Conservation (phyloP, 2,888 invertebrate species). For the Thecocarcelia acutangulata region DNA sequence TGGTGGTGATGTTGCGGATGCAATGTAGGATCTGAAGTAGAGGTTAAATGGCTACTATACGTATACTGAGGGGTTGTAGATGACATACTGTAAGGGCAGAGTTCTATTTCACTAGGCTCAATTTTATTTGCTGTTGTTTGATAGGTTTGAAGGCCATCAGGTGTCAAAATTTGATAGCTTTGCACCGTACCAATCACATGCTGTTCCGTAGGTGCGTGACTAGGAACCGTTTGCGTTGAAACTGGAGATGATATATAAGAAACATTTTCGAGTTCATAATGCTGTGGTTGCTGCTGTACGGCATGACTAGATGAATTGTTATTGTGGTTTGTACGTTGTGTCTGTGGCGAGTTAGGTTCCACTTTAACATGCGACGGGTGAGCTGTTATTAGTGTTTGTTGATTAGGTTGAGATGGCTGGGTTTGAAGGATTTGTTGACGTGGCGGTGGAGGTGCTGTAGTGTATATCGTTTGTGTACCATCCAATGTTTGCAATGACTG, state of each 20-base stretch:
- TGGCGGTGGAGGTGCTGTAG: slow-evolving; percentile 72
- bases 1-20: slow-evolving; percentile 75
- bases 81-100: slow-evolving; percentile 77
- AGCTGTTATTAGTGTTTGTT: slow-evolving; percentile 68
- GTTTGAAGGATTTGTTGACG: slow-evolving; percentile 73
- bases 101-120: slow-evolving; percentile 74
- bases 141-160: slow-evolving; percentile 79
- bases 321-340: slow-evolving; percentile 67
- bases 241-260: slow-evolving; percentile 77
- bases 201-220: slow-evolving; percentile 73
- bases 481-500: slow-evolving; percentile 76
- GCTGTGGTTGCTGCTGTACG: slow-evolving; percentile 72
- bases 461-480: slow-evolving; percentile 77
- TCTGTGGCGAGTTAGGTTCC: slow-evolving; percentile 50
- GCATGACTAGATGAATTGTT: slow-evolving; percentile 57
- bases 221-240: slow-evolving; percentile 74
- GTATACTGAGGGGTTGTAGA: slow-evolving; percentile 76
- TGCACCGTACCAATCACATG: slow-evolving; percentile 80
- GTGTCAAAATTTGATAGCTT: slow-evolving; percentile 80
- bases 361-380: slow-evolving; percentile 67
- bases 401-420: slow-evolving; percentile 68
- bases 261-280: slow-evolving; percentile 79
- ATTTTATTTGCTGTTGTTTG: slow-evolving; percentile 74
- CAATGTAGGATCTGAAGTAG: slow-evolving; percentile 55
- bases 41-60: slow-evolving; percentile 74